Evolutionary conservation across 2,888 invertebrate species (phyloP), one percentile per base, ranked within the genome.

Genomic region (Fragum fragum): DNA sequence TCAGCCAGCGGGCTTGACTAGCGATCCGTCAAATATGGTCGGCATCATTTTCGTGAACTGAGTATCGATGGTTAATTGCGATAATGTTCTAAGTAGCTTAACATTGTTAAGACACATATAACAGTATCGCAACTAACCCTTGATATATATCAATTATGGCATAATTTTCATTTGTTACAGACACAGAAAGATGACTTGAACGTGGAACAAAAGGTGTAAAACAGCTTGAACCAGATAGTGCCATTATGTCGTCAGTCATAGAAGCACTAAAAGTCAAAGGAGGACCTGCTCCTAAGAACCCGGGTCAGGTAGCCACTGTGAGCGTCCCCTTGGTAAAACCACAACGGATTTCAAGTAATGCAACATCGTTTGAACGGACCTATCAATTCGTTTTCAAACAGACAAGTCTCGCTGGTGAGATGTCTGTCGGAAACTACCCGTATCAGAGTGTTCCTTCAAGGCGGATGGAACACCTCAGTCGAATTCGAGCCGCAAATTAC

Each of bases 401-500:
- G 21, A 73, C 76, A 1, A 77, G 71, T 21, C 52, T 78, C 14
- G 47, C 78, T 1, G 47, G 80, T 14, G 75, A 83, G 23, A 53
- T 83, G 36, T 73, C 80, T 1, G 47, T 81, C 1, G 70, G 77
- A 0, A 77, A 81, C 18, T 76, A 81, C 23, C 79, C 80, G 14
- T 80, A 83, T 14, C 81, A 83, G 26, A 81, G 76, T 16, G 86
- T 82, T 23, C 85, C 87, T 1, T 79, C 81, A 0, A 71, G 89
- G 32, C 83, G 87, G 21, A 77, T 87, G 80, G 86, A 88, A 29
- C 88, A 87, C 71, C 52, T 89, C 11, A 84, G 76, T 68, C 72
- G 88, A 5, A 73, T 89, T 0, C 79, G 85, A 26, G 83, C 85
- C 23, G 89, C 89, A 14, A 89, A 89, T 63, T 85, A 79, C 47